A percentile compares a stretch with the other conserved stretches of the same genome.
Conservation (phyloP, 2,888 invertebrate species). For the Automeris io region DNA sequence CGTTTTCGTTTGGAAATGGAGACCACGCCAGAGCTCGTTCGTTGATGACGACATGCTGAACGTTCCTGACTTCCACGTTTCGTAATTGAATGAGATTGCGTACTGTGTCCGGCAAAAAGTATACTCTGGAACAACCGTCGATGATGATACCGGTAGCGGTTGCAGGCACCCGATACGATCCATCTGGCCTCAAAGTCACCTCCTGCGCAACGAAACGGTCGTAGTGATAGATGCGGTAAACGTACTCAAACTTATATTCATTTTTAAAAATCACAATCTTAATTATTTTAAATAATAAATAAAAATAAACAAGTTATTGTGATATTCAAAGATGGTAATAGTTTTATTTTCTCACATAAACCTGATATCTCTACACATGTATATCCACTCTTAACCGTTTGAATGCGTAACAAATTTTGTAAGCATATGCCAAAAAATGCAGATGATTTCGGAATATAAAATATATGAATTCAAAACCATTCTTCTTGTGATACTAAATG, state of each 20-base stretch:
- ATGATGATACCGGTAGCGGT: constrained; percentile 79
- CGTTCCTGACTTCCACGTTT: constrained; percentile 78
- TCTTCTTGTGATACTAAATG: no score
- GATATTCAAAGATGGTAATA: no score
- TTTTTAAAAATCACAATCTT: no score
- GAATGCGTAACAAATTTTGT: no score
- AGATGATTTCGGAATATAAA: no score
- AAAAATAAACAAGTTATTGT: no score
- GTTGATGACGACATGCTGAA: constrained; percentile 78
- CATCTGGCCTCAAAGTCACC: constrained; percentile 76
- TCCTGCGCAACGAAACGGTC: constrained; percentile 56
- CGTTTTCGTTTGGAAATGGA: constrained; percentile 76
- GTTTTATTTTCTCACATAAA: no score
- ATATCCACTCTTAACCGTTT: no score
- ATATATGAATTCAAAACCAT: no score
- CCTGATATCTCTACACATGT: no score
- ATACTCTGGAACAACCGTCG: constrained; percentile 79
- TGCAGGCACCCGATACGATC: constrained; percentile 68
- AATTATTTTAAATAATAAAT: not conserved
- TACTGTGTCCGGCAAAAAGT: constrained; percentile 77
- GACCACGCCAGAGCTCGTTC: constrained; percentile 79
- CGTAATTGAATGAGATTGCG: constrained; percentile 78
- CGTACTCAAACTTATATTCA: no score
- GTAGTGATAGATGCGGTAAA: not conserved
- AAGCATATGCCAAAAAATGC: no score